These are phyloP conservation scores for Pseudocheirus occidentalis DNA, from an alignment of 2,797 vertebrate genomes.

Conservation along the genomic window DNA sequence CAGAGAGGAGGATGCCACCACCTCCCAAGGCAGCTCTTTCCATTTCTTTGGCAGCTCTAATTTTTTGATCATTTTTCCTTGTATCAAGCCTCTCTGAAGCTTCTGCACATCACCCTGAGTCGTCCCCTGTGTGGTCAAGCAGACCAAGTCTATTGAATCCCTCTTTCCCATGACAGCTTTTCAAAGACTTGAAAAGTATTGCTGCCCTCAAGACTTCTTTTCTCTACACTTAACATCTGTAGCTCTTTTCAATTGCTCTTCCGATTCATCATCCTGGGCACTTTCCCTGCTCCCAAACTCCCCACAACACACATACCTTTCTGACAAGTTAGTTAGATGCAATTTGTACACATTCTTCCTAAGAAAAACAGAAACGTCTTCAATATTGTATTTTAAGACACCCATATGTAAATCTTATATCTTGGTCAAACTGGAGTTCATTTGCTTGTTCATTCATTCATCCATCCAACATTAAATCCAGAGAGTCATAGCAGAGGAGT, in stretches of 20 bases:
- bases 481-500: background rate
- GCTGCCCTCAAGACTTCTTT: background rate
- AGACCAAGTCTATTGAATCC: background rate
- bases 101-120: background rate
- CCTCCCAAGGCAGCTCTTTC: background rate
- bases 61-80: background rate
- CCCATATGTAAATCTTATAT: background rate
- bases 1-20: background rate
- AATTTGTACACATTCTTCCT: background rate
- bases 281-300: background rate
- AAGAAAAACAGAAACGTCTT: background rate
- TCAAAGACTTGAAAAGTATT: background rate
- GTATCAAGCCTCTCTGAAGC: background rate
- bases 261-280: background rate
- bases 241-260: background rate
- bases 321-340: background rate
- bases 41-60: background rate
- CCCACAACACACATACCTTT: background rate
- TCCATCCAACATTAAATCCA: background rate
- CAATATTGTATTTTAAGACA: background rate
- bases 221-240: background rate
- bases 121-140: background rate
- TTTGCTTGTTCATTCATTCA: background rate
- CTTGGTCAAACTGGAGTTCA: background rate
- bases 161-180: background rate